These are phyloP conservation scores for Atta cephalotes DNA, from an alignment of 1,140 invertebrate genomes.

Conservation along the genomic window DNA sequence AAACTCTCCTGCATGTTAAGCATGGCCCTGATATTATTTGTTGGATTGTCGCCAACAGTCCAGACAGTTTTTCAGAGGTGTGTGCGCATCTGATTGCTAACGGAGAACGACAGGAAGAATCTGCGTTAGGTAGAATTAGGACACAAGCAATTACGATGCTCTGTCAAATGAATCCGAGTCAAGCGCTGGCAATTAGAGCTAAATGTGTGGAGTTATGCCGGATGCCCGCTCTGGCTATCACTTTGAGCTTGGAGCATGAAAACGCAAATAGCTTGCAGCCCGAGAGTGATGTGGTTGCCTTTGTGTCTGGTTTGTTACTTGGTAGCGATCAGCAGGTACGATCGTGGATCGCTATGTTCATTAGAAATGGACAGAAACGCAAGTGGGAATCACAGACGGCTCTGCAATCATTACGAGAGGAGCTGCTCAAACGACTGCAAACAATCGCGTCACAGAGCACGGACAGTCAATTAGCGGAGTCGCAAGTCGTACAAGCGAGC, in stretches of 20 bases:
- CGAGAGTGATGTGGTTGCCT: conserved; percentile 90
- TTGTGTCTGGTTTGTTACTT: conserved; percentile 95
- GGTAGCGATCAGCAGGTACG: conserved; percentile 96
- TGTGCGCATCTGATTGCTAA: conserved; percentile 94
- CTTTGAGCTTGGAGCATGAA: conserved; percentile 90
- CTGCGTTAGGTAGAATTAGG: conserved; percentile 90
- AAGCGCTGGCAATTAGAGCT: conserved; percentile 93
- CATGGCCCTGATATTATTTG: conserved; percentile 96
- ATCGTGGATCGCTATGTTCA: conserved; percentile 96
- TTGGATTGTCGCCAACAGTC: conserved; percentile 96
- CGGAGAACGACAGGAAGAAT: conserved; percentile 96
- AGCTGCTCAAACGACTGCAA: conserved; percentile 91
- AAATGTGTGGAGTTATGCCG: conserved; percentile 95
- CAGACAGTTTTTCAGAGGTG: conserved; percentile 97
- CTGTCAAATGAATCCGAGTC: conserved; percentile 96
- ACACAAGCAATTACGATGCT: conserved; percentile 92
- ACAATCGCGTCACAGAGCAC: conserved; percentile 87
- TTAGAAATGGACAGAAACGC: conserved; percentile 96
- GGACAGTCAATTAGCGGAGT: conserved; percentile 88
- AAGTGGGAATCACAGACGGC: conserved; percentile 92
- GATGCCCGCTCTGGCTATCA: conserved; percentile 95
- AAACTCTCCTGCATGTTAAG: conserved; percentile 96
- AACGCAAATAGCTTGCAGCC: conserved; percentile 71
- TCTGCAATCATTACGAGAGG: conserved; percentile 92
- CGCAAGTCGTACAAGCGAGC: conserved; percentile 92